phyloP scores from a whole-genome alignment of 2,888 invertebrate genomes.

The Mylabris sibirica region DNA sequence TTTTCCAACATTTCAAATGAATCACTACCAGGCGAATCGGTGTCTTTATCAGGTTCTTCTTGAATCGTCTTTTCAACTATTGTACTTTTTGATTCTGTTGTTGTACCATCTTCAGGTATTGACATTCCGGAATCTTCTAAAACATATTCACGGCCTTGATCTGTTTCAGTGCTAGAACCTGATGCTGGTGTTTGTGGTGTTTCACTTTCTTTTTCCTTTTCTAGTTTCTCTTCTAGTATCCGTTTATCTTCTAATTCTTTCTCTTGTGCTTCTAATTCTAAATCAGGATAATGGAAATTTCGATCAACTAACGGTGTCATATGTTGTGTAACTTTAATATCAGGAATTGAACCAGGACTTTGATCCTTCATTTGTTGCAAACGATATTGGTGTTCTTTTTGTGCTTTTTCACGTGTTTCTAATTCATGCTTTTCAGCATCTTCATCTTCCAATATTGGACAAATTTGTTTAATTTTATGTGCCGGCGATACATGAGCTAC shows the following conservation, averaged over 20 bases:
- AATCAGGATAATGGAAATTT: slow-evolving; percentile 62
- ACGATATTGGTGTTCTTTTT: slow-evolving; percentile 60
- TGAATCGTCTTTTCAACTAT: slow-evolving; percentile 69
- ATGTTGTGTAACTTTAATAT: slow-evolving; percentile 70
- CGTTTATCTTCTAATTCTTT: slow-evolving; percentile 32
- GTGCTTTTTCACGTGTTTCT: slow-evolving; percentile 60
- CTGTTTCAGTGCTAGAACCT: slow-evolving; percentile 70
- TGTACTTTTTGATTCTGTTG: slow-evolving; percentile 61
- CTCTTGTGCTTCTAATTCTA: slow-evolving; percentile 61
- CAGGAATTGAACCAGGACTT: slow-evolving; percentile 70
- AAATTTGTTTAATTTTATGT: slow-evolving; percentile 61
- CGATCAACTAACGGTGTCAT: slow-evolving; percentile 62
- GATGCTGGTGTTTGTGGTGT: slow-evolving; percentile 70
- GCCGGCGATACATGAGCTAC: slow-evolving; percentile 62
- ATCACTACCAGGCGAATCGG: slow-evolving; percentile 80
- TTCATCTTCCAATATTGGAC: slow-evolving; percentile 62
- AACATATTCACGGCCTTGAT: slow-evolving; percentile 71
- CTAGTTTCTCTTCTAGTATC: slow-evolving; percentile 41
- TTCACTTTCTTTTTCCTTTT: slow-evolving; percentile 50
- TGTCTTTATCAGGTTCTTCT: slow-evolving; percentile 58
- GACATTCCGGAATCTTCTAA: slow-evolving; percentile 67
- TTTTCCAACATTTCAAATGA: slow-evolving; percentile 89
- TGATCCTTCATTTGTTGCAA: slow-evolving; percentile 63
- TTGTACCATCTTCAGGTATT: slow-evolving; percentile 65
- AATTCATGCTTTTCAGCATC: slow-evolving; percentile 64